Base-by-base conservation (phyloP, 2,888 invertebrate species). In the Ophonus ardosiacus region DNA sequence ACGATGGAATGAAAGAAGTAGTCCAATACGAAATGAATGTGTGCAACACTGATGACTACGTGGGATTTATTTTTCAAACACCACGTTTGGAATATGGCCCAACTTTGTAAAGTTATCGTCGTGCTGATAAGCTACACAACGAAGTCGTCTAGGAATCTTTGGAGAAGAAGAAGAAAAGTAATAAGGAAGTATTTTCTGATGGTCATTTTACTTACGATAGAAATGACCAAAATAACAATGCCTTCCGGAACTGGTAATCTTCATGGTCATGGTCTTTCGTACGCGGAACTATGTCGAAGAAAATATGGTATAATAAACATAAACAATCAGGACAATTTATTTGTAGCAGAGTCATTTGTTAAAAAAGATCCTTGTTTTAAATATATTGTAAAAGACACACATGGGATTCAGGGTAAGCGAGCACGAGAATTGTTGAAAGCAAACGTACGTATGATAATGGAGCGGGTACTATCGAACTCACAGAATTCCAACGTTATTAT, bases 291-390 rank as follows among this genome's bases (percentile, higher is more conserved):
- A 7, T 31, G 68, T 13, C 10, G 68, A 1, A 24, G 24, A 38
- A 68, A 68, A 38, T 21, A 68, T 21, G 86, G 86, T 21, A 85
- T 85, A n/a, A 68, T 86, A 8, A 24, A 57, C 4, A 86, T 86
- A 15, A 68, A 61, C 15, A 87, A 87, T 79, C 83, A 65, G 18
- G 86, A 87, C 40, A 85, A 87, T 78, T 71, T 87, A n/a, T 87
- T 87, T 13, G 86, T 87, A 10, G 85, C 85, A 8, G 83, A 80
- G 8, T 85, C 86, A 2, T 63, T 81, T 7, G 81, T 57, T 13
- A 87, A 87, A n/a, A 85, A 85, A 43, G 78, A 71, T 1, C 21
- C 21, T 21, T 43, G 81, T 6, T 86, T 74, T n/a, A 81, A 8
- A 7, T 85, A 86, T 51, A 31, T 87, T 13, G 31, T 85, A 18